Evolutionary conservation across 2,797 vertebrate species (phyloP).

Genomic region (Macroramphosus scolopax): DNA sequence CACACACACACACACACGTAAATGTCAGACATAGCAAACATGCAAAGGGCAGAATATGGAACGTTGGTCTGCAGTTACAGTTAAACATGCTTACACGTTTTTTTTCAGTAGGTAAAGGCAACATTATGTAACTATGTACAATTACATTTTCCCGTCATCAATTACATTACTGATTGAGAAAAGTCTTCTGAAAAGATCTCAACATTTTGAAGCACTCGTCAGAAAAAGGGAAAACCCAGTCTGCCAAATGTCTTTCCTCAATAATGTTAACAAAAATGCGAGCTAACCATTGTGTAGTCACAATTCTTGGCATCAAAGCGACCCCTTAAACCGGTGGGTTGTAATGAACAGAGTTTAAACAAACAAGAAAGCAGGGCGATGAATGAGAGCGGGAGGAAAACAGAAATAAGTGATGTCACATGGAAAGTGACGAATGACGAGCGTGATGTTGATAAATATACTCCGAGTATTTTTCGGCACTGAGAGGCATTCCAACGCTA

Average conservation of each 20-base stretch:
- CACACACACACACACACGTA: slow-evolving; percentile 20
- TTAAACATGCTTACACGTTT: slow-evolving; percentile 7
- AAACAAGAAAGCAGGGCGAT: slow-evolving; percentile 62
- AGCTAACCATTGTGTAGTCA: slow-evolving; percentile 41
- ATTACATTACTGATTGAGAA: no score
- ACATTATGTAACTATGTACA: neutral
- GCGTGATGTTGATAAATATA: slow-evolving; percentile 44
- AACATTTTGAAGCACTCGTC: no score
- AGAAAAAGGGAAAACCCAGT: slow-evolving; percentile 1
- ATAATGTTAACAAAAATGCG: slow-evolving; percentile 45
- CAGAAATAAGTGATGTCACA: slow-evolving; percentile 64
- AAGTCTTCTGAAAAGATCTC: no score
- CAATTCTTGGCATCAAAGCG: slow-evolving; percentile 55
- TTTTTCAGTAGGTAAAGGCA: neutral
- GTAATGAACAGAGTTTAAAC: slow-evolving; percentile 71
- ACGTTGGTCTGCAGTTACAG: slow-evolving; percentile 17
- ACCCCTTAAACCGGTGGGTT: slow-evolving; percentile 49
- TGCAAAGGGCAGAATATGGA: slow-evolving; percentile 51
- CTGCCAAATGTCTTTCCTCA: slow-evolving; percentile 61
- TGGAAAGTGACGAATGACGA: slow-evolving; percentile 57
- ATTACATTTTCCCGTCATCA: no score
- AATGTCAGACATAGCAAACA: slow-evolving; percentile 38
- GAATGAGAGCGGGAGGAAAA: slow-evolving; percentile 56
- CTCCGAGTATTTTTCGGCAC: slow-evolving; percentile 23
- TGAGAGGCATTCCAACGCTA: slow-evolving; percentile 27